Evolutionary conservation across 2,888 invertebrate species (phyloP).

Genomic region (Mimumesa dahlbomi): DNA sequence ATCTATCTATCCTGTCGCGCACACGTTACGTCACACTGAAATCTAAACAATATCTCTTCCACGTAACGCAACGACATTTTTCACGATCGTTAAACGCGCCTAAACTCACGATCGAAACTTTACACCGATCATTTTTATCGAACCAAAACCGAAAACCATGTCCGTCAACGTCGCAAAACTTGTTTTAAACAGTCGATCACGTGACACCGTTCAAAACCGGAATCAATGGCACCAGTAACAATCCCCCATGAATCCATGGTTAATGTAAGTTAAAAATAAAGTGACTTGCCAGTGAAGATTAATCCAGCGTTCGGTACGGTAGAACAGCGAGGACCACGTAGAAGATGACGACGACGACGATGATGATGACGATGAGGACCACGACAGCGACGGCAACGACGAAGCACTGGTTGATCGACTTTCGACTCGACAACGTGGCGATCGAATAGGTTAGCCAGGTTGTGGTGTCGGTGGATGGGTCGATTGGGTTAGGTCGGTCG

Average conservation of each 20-base stretch:
- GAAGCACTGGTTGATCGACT: conserved; percentile 62
- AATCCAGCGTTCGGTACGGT: conserved; percentile 48
- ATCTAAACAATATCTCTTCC: no score
- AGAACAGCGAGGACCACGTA: conserved; percentile 30
- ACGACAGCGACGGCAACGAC: conserved; percentile 33
- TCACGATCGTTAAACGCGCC: no score
- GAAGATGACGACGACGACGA: conserved; percentile 28
- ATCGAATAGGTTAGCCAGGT: conserved; percentile 54
- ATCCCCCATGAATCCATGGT: neutral
- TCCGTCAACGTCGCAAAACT: no score
- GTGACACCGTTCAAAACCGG: neutral
- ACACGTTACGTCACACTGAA: no score
- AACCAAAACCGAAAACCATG: neutral
- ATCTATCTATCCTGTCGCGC: no score
- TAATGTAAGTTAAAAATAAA: neutral
- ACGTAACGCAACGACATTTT: no score
- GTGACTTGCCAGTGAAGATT: conserved; percentile 64
- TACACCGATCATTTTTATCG: neutral
- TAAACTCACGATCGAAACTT: no score
- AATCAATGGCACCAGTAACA: neutral
- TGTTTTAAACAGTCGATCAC: no score
- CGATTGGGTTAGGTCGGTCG: conserved; percentile 64
- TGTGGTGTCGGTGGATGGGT: conserved; percentile 58
- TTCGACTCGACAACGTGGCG: conserved; percentile 59
- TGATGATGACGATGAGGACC: conserved; percentile 22